These are phyloP conservation scores for Bubo scandiacus DNA, from an alignment of 2,113 vertebrate genomes.

Conservation along the genomic window DNA sequence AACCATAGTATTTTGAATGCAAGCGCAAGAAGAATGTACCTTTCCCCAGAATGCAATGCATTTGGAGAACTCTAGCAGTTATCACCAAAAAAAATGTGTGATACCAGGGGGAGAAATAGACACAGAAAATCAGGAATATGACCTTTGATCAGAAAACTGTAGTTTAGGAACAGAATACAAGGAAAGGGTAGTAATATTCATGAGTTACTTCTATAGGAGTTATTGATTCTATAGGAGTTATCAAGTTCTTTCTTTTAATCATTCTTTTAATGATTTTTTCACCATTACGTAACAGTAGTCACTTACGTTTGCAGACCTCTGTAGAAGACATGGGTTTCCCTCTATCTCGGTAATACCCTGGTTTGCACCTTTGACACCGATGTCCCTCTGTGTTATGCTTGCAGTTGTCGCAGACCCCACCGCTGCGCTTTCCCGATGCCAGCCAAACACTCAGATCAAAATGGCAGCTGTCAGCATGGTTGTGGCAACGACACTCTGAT, in stretches of 20 bases:
- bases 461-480: slow-evolving; percentile 83
- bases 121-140: neutral
- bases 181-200: neutral
- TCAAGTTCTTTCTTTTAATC: neutral
- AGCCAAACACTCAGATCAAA: slow-evolving; percentile 82
- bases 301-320: slow-evolving; percentile 83
- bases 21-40: neutral
- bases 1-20: neutral
- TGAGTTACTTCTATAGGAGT: neutral
- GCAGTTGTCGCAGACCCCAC: slow-evolving; percentile 84
- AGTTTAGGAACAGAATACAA: neutral
- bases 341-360: slow-evolving; percentile 77
- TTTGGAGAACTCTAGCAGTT: neutral
- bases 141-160: neutral
- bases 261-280: neutral
- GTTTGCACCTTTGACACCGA: slow-evolving; percentile 84
- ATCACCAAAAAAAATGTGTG: neutral
- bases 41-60: neutral
- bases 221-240: neutral
- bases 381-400: slow-evolving; percentile 84
- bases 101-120: neutral
- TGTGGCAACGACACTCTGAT: slow-evolving; percentile 86
- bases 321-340: slow-evolving; percentile 74
- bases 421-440: slow-evolving; percentile 76
- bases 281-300: rapidly evolving